Percentiles rank a stretch among this genome's conserved stretches.
Conservation (phyloP, 2,113 vertebrate species). For the Mirza zaza region DNA sequence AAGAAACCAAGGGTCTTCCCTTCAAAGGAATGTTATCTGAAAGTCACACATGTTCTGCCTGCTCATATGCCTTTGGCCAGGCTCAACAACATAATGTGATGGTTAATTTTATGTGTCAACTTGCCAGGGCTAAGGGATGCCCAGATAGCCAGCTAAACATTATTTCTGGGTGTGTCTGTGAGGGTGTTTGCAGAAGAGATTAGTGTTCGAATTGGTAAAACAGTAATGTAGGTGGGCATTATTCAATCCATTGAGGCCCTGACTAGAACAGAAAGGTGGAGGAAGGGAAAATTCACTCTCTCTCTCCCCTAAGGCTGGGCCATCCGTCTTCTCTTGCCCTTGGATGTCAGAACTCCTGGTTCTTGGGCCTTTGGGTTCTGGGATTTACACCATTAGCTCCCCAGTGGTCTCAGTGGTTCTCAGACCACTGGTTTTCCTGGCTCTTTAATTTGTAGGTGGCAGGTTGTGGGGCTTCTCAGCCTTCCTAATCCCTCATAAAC, state of each 20-base stretch:
- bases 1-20: not conserved
- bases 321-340: not conserved
- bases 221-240: not conserved
- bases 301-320: not conserved
- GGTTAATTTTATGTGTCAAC: not conserved
- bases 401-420: too few species aligned
- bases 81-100: too few species aligned
- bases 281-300: not conserved
- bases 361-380: not conserved
- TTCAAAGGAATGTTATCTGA: not conserved
- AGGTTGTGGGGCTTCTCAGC: not conserved
- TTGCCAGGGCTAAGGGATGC: not conserved
- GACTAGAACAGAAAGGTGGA: not conserved
- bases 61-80: rapidly evolving
- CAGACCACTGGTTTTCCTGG: not conserved
- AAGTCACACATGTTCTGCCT: not conserved
- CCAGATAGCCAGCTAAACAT: not conserved
- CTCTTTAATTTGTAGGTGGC: not conserved
- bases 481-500: too few species aligned
- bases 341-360: not conserved
- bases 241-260: not conserved
- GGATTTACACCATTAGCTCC: too few species aligned
- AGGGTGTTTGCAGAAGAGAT: not conserved
- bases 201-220: not conserved
- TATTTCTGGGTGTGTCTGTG: not conserved